Base-by-base conservation (phyloP, 30 jellyfish, hydroid and myxozoan genomes). In the Nemopilema nomurai region DNA sequence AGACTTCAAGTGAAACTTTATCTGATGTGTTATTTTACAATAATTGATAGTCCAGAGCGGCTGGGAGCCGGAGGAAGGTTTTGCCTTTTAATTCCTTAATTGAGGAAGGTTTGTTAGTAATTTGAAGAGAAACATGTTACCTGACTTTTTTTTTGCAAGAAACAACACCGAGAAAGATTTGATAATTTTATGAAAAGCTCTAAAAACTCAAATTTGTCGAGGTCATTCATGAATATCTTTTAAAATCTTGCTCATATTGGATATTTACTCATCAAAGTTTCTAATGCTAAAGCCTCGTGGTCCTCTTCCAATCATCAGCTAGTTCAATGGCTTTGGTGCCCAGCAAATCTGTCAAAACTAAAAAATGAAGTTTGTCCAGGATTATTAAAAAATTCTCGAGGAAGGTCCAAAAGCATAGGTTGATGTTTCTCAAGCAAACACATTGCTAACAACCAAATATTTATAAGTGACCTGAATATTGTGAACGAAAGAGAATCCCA, bases 101-200 rank as follows among this genome's bases (percentile, higher is more conserved):
- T 63, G 73, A 3, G 73, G 73, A 63, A 63, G 73, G 73, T 63
- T 63, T 63, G 18, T 25, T 63, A 63, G 57, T 41, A 41, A 63
- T 63, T 63, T 63, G 8, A 63, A 20, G 18, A 20, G 30, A 63
- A 63, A 21, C 30, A 20, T 25, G 73, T 21, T 63, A 25, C 18
- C 30, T 3, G 73, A 20, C 7, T 3, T 1, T 3, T 63, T 63
- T 20, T 41, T 41, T 41, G 57, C 57, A 41, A 41, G 13, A 3
- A 41, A 41, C 13, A 41, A 41, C 6, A 41, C 13, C 13, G 57
- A 41, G 57, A 41, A 41, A 41, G 57, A 41, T 41, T 41, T 41
- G n/a, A n/a, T n/a, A n/a, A n/a, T n/a, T n/a, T n/a, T n/a, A n/a
- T n/a, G n/a, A n/a, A n/a, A n/a, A n/a, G n/a, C n/a, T n/a, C n/a